Base-by-base conservation (phyloP, 2,113 vertebrate genomes). In the Centropus unirufus region DNA sequence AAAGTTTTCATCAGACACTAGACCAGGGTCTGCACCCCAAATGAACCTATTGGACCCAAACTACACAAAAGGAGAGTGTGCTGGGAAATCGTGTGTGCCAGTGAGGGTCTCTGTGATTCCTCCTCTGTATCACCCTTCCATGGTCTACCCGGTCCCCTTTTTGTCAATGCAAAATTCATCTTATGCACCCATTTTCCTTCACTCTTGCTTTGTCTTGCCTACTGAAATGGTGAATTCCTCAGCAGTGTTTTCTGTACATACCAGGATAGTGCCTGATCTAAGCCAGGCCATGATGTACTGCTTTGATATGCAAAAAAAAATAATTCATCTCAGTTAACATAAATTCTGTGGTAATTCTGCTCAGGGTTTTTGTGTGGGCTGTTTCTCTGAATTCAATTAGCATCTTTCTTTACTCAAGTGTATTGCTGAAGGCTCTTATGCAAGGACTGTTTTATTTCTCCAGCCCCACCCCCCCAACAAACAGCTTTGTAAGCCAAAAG, bases 31-130 rank as follows among this genome's bases (percentile, higher is more conserved):
- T 61, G 11, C 62, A 40, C 16, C 12, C 30, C 21, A 40, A 12
- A 8, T 62, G n/a, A 84, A 27, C 11, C 27, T 47, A 32, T 3
- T 1, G 5, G 57, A 63, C 19, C 13, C n/a, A 67, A 62, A 59
- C 2, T 52, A 5, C 2, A 0, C 1, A 1, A 73, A 44, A 78
- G n/a, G 14, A 74, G 11, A 62, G 10, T 0, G 0, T 69, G 8
- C 18, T 70, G 57, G 24, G 36, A 84, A 84, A 44, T 26, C 14
- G 34, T 3, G 3, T 59, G 14, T 51, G 46, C 13, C 1, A 1
- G 4, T 47, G 47, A 36, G 16, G 3, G 14, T 55, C 21, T 57
- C 27, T 63, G 66, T 49, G 51, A 36, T 36, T 66, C 16, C 39
- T 79, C 34, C 13, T 46, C 55, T 46, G 36, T 69, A 70, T 24